Evolutionary conservation across 53 echinoderm and acorn worm species (phyloP).

Genomic region (Echinarachnius parma): DNA sequence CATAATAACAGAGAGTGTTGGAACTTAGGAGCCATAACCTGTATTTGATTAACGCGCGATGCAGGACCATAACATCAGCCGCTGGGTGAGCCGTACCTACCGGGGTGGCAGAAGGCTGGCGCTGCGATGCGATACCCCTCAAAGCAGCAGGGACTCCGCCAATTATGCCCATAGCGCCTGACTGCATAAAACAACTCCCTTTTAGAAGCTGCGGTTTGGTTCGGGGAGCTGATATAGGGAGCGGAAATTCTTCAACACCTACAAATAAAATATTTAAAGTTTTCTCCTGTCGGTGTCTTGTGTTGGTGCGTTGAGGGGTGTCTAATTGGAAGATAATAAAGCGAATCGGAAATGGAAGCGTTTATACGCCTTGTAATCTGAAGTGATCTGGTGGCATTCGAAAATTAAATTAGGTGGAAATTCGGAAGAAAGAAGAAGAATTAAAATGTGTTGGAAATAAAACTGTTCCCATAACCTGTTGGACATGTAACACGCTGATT

Average conservation of each 20-base stretch:
- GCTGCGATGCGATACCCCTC: conserved; percentile 31
- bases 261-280: not conserved
- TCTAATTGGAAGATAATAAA: conserved; percentile 13
- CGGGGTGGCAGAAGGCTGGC: conserved; percentile 29
- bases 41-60: conserved; percentile 24
- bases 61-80: conserved; percentile 31
- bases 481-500: too few species aligned
- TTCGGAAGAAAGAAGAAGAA: too few species aligned
- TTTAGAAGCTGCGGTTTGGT: conserved; percentile 13
- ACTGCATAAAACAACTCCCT: not conserved
- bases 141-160: conserved; percentile 7
- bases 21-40: too few species aligned
- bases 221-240: not conserved
- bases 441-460: too few species aligned
- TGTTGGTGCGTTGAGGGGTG: not conserved
- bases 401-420: conserved; percentile 19
- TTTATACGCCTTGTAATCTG: too few species aligned
- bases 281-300: not conserved
- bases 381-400: too few species aligned
- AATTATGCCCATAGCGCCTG: not conserved
- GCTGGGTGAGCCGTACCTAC: conserved; percentile 8
- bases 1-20: too few species aligned
- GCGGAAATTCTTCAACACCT: not conserved
- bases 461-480: too few species aligned
- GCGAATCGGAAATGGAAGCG: conserved; percentile 5